These are phyloP conservation scores for Phylloscopus trochilus DNA, from an alignment of 2,113 vertebrate genomes.

Conservation along the genomic window DNA sequence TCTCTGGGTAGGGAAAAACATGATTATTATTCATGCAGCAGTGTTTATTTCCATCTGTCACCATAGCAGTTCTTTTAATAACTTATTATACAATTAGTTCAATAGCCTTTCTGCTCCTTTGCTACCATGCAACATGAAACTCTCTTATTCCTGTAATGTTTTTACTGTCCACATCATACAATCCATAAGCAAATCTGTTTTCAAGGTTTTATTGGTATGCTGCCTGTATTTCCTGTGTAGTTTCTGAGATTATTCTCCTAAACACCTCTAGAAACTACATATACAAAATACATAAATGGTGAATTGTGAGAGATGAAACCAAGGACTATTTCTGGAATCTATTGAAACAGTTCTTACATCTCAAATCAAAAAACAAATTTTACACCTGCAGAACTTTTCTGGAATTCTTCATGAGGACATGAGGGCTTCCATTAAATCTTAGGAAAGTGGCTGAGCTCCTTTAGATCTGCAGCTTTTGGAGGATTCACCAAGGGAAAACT, in stretches of 20 bases:
- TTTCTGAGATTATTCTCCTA: background rate
- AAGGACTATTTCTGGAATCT: background rate
- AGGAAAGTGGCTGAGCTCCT: background rate
- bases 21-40: constrained; percentile 66
- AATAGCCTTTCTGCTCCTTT: constrained; percentile 41
- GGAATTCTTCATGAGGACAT: background rate
- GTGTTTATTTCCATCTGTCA: constrained; percentile 69
- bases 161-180: background rate
- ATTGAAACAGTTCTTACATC: background rate
- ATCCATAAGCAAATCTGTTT: background rate
- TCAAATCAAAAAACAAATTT: background rate
- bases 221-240: background rate
- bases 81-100: constrained; percentile 61
- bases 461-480: background rate
- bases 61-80: constrained; percentile 59
- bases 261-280: background rate
- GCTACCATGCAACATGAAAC: background rate
- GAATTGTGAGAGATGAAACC: background rate
- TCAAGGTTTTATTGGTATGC: background rate
- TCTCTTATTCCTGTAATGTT: background rate
- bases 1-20: constrained; percentile 60
- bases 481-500: background rate
- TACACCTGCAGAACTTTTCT: background rate
- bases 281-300: background rate
- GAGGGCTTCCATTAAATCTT: background rate